Percentiles rank a stretch among this genome's conserved stretches.
Conservation (phyloP, 2,888 invertebrate species). For the Acleris holmiana region DNA sequence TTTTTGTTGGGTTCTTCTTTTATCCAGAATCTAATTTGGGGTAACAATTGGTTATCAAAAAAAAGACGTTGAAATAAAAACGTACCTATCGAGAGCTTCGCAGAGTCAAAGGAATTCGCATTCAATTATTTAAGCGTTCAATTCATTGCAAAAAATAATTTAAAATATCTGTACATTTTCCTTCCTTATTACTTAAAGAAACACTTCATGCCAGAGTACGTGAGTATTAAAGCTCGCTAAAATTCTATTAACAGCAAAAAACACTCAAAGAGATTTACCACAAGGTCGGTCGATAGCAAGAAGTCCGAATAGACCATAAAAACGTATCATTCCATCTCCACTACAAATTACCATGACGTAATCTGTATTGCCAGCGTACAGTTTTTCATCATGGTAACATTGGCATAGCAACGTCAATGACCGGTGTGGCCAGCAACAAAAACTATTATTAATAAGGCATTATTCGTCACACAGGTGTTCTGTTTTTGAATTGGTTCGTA, state of each 20-base stretch:
- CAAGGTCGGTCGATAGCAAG: conserved; percentile 35
- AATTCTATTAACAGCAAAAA: conserved; percentile 28
- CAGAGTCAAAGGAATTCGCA: too few relatives aligned
- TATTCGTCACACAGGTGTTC: conserved; percentile 49
- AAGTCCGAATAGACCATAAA: conserved; percentile 28
- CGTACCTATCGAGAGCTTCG: too few relatives aligned
- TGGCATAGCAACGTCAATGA: conserved; percentile 66
- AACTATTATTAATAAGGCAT: conserved; percentile 53
- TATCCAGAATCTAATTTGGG: too few relatives aligned
- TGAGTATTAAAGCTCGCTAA: conserved; percentile 12
- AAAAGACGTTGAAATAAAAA: too few relatives aligned
- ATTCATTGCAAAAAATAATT: neutral
- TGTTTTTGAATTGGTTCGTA: conserved; percentile 42
- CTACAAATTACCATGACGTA: conserved; percentile 51
- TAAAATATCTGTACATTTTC: conserved; percentile 24
- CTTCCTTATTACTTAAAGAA: conserved; percentile 12
- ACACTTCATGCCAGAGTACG: conserved; percentile 14
- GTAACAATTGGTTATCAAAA: too few relatives aligned
- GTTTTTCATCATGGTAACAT: conserved; percentile 63
- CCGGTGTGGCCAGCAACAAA: conserved; percentile 52
- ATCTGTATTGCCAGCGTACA: conserved; percentile 59
- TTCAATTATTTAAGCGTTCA: too few relatives aligned
- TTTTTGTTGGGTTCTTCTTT: too few relatives aligned
- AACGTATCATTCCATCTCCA: conserved; percentile 39
- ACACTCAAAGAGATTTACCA: conserved; percentile 24